Evolutionary conservation across 2,797 vertebrate species (phyloP).

Genomic region (Spinus olivaceus): DNA sequence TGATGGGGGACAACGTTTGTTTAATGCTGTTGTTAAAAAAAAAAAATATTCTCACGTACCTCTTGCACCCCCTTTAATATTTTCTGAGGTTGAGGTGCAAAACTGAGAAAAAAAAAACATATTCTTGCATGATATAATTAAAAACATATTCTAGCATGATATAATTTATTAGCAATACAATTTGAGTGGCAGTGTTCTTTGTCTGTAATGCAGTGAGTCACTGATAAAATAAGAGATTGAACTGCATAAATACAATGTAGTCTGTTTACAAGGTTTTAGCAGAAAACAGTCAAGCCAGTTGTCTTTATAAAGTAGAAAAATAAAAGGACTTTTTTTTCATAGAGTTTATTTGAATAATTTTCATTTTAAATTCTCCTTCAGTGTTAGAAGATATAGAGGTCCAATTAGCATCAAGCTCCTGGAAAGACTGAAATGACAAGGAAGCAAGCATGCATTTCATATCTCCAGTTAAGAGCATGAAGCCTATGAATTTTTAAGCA

Average conservation of each 20-base stretch:
- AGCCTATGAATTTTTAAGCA: conserved; percentile 14
- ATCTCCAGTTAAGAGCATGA: neutral
- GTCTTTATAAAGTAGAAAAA: neutral
- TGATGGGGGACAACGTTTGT: conserved; percentile 12
- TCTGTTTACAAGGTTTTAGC: neutral
- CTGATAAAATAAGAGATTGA: conserved; percentile 47
- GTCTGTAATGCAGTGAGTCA: conserved; percentile 41
- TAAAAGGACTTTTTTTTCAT: fast-evolving
- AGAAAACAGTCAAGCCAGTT: neutral
- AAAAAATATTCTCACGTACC: neutral
- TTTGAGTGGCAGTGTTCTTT: conserved; percentile 45
- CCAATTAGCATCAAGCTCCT: neutral
- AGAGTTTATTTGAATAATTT: neutral
- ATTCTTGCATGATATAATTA: conserved; percentile 30
- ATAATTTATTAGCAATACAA: conserved; percentile 38
- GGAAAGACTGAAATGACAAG: neutral
- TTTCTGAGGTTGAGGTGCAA: conserved; percentile 43
- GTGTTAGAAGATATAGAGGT: neutral
- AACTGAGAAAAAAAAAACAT: conserved; percentile 31
- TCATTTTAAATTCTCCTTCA: neutral
- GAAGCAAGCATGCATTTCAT: neutral
- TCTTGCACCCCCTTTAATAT: conserved; percentile 41
- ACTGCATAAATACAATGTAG: conserved; percentile 33
- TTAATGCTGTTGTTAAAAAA: neutral
- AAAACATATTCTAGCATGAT: conserved; percentile 12